Evolutionary conservation across 2,797 vertebrate species (phyloP).

Genomic region (Eulemur mongoz): DNA sequence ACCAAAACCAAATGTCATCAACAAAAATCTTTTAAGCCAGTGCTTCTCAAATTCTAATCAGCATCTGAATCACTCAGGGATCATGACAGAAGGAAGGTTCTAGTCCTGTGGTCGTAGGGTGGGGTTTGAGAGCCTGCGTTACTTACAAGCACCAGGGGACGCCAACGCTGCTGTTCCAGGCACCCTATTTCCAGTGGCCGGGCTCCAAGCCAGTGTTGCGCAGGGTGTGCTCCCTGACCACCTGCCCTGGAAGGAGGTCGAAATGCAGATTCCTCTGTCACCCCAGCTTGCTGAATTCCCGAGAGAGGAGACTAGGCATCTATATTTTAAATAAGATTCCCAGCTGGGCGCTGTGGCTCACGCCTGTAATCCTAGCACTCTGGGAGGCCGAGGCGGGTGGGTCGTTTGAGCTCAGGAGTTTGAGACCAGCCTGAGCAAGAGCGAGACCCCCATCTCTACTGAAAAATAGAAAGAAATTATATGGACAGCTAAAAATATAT

Average conservation of each 20-base stretch:
- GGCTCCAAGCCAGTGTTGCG: background rate
- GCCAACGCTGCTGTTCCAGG: fast-evolving
- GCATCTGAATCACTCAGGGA: background rate
- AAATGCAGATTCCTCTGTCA: background rate
- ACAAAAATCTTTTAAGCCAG: background rate
- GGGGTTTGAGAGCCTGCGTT: background rate
- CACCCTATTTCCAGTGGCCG: fast-evolving
- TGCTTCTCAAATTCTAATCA: background rate
- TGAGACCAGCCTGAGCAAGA: too few relatives aligned
- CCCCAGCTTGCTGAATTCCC: background rate
- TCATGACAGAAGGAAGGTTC: background rate
- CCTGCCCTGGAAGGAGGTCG: background rate
- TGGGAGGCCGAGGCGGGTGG: too few relatives aligned
- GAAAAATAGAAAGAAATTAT: too few relatives aligned
- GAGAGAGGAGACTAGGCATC: background rate
- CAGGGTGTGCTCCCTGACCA: background rate
- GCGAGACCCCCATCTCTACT: too few relatives aligned
- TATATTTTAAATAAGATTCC: background rate
- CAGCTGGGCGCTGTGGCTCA: too few relatives aligned
- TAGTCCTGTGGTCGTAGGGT: background rate
- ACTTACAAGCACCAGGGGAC: background rate
- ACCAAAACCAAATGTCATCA: background rate
- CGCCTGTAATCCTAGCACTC: too few relatives aligned
- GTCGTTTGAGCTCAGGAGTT: too few relatives aligned
- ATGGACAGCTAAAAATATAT: too few relatives aligned